These are phyloP conservation scores for Pseudochirops cupreus DNA, from an alignment of 2,797 vertebrate species.

Conservation along the genomic window DNA sequence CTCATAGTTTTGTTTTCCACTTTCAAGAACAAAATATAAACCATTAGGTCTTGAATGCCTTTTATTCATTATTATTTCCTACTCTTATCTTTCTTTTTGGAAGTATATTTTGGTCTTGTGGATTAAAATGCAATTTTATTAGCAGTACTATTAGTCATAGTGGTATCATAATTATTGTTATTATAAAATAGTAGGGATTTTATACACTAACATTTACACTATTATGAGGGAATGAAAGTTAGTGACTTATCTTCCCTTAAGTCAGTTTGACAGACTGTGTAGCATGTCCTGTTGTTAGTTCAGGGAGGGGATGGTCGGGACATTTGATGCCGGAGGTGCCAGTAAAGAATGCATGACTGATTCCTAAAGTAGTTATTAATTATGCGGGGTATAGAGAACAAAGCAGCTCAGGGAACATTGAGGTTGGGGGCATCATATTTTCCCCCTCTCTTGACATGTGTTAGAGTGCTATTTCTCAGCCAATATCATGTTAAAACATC, in stretches of 20 bases:
- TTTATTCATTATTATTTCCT: background rate
- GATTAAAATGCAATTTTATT: background rate
- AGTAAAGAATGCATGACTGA: conserved; percentile 88
- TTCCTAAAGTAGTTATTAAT: conserved; percentile 88
- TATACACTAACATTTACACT: conserved; percentile 43
- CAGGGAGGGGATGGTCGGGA: conserved; percentile 76
- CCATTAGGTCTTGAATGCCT: background rate
- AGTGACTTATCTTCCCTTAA: conserved; percentile 75
- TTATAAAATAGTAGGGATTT: conserved; percentile 45
- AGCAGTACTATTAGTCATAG: background rate
- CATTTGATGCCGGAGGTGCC: conserved; percentile 87
- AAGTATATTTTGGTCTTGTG: background rate
- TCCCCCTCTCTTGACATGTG: conserved; percentile 76
- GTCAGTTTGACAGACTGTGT: conserved; percentile 73
- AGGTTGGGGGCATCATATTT: conserved; percentile 74
- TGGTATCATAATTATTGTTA: background rate
- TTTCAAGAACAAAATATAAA: background rate
- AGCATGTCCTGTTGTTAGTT: conserved; percentile 81
- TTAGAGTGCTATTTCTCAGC: conserved; percentile 80
- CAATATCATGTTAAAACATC: conserved; percentile 78
- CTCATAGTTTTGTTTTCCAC: background rate
- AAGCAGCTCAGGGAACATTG: conserved; percentile 82
- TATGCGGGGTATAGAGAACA: conserved; percentile 84
- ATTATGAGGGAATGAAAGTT: conserved; percentile 55
- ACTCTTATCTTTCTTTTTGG: background rate